Evolutionary conservation across 2,888 invertebrate species (phyloP).

Genomic region (Dusona sp.): DNA sequence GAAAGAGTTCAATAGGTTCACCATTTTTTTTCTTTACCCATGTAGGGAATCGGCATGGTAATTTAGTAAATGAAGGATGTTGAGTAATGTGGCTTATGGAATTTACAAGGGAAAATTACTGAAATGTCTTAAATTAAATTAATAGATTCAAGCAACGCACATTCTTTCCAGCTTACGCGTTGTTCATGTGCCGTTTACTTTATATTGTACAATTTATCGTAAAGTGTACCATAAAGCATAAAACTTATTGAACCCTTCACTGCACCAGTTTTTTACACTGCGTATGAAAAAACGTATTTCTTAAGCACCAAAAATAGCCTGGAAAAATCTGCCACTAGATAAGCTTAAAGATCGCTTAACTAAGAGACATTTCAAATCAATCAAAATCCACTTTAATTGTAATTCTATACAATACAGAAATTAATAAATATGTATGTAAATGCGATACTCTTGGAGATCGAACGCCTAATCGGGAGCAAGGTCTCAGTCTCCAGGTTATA

Average conservation of each 20-base stretch:
- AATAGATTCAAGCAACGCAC: not conserved
- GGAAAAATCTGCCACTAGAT: not conserved
- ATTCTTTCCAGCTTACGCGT: not conserved
- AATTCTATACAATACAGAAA: slow-evolving; percentile 2
- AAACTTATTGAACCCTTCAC: not conserved
- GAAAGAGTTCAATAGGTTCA: not conserved
- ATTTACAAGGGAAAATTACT: not conserved
- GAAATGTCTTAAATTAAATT: not conserved
- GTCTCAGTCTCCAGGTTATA: slow-evolving; percentile 27
- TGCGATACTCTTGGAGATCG: slow-evolving; percentile 14
- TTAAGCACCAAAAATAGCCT: not conserved
- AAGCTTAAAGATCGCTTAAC: not conserved
- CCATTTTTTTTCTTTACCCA: not conserved
- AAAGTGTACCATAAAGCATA: not conserved
- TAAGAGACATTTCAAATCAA: not conserved
- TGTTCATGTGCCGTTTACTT: slow-evolving; percentile 2
- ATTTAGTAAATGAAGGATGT: not conserved
- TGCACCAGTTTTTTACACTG: not conserved
- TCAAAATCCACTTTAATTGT: not conserved
- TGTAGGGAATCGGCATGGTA: not conserved
- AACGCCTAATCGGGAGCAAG: slow-evolving; percentile 58
- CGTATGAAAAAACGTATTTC: not conserved
- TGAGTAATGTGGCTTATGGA: not conserved
- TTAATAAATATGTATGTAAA: slow-evolving; percentile 10
- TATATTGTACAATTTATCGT: not conserved